Percentiles rank a stretch among this genome's conserved stretches.
Conservation (phyloP, 2,797 vertebrate species). For the Squalus acanthias region DNA sequence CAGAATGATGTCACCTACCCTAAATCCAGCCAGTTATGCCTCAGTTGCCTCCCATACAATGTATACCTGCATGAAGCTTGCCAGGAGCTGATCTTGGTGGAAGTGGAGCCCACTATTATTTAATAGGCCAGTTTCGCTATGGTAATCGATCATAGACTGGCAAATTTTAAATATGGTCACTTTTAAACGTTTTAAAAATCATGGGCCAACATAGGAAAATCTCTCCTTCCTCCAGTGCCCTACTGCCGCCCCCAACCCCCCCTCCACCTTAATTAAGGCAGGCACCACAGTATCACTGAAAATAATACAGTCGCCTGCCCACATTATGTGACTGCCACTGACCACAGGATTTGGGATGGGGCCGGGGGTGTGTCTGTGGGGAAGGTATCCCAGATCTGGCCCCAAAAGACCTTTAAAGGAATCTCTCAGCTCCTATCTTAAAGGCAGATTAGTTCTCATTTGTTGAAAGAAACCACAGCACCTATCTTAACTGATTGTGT, state of each 20-base stretch:
- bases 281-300: not conserved
- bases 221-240: not conserved
- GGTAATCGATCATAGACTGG: not conserved
- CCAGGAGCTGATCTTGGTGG: not conserved
- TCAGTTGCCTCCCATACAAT: not conserved
- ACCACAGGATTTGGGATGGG: not conserved
- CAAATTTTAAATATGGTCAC: not conserved
- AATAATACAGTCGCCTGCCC: not conserved
- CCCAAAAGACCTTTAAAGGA: not conserved
- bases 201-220: not conserved
- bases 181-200: not conserved
- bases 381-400: not conserved
- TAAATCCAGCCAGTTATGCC: not conserved
- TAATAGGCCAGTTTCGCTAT: not conserved
- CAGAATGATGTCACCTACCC: not conserved
- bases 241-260: no score
- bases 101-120: not conserved
- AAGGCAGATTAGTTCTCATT: not conserved
- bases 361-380: not conserved
- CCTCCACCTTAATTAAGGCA: not conserved
- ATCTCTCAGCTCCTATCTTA: not conserved
- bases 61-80: not conserved
- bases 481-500: not conserved
- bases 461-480: not conserved
- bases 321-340: not conserved